Conservation (phyloP, 2,797 vertebrate genomes). For the Garrulus glandarius region DNA sequence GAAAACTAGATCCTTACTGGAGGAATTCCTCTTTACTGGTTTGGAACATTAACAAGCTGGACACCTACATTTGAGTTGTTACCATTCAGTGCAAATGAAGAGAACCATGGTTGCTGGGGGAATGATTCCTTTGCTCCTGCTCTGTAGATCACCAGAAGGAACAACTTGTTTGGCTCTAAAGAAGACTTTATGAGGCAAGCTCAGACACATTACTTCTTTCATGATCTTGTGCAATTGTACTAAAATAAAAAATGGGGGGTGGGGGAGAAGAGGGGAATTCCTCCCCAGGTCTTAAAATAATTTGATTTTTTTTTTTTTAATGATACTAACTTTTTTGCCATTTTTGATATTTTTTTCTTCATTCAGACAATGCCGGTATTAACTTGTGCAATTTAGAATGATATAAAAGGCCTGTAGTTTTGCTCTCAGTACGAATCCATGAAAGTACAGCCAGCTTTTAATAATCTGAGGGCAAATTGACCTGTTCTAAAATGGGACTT, state of each 20-base stretch:
- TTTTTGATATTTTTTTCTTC: neutral
- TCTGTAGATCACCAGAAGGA: neutral
- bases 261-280: rapidly evolving
- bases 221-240: neutral
- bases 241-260: neutral
- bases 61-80: neutral
- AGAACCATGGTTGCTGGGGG: neutral
- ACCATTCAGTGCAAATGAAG: neutral
- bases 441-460: neutral
- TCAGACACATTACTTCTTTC: neutral
- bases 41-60: neutral
- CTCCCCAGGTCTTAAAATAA: neutral
- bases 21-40: neutral
- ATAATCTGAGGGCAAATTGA: neutral
- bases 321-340: rapidly evolving
- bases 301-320: neutral
- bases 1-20: neutral
- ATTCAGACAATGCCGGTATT: neutral
- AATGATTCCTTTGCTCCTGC: neutral
- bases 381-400: neutral
- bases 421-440: neutral
- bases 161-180: neutral
- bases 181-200: neutral
- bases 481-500: neutral
- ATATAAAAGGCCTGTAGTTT: neutral